A percentile compares a stretch with the other conserved stretches of the same genome.
phyloP scores from a whole-genome alignment of 2,113 vertebrate genomes.

The Actenoides lindsayi region DNA sequence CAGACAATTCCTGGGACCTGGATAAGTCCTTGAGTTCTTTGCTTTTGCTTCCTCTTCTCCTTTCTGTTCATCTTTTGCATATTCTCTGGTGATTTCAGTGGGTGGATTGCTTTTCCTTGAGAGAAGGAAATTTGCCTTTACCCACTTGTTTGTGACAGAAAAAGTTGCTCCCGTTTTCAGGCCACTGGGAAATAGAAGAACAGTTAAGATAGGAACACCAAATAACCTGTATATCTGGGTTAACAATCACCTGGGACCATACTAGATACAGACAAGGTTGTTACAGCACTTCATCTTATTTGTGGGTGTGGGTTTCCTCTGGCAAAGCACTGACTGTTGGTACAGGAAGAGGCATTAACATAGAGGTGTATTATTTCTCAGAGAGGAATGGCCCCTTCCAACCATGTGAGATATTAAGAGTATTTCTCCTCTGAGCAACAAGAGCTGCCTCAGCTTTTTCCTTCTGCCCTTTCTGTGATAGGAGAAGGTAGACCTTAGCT shows the following conservation, averaged over 20 bases:
- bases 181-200: background rate
- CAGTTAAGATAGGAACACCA: background rate
- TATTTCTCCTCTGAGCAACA: background rate
- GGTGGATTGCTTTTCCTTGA: background rate
- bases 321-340: background rate
- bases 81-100: background rate
- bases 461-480: background rate
- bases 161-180: background rate
- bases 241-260: background rate
- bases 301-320: background rate
- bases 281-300: background rate
- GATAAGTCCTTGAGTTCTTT: background rate
- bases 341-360: background rate
- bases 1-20: rapidly evolving
- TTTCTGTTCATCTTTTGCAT: background rate
- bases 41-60: background rate
- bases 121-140: background rate
- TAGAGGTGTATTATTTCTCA: background rate
- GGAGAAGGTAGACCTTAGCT: background rate
- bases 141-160: background rate
- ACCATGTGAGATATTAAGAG: background rate
- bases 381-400: background rate
- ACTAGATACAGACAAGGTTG: background rate
- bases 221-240: background rate
- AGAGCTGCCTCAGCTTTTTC: background rate